phyloP scores from a whole-genome alignment of 2,797 vertebrate species.

The Hydrolagus colliei region DNA sequence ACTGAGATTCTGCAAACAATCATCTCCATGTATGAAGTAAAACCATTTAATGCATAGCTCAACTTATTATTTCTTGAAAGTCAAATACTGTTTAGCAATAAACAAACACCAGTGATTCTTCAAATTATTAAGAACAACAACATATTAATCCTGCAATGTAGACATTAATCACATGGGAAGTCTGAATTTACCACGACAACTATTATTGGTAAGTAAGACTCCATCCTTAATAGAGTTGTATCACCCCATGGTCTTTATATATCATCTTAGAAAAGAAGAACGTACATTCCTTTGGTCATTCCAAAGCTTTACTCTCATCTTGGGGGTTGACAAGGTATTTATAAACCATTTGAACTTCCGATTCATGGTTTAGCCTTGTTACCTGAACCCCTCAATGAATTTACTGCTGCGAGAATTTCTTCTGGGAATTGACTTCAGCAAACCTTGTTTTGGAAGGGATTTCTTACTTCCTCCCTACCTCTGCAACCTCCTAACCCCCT shows the following conservation, averaged over 20 bases:
- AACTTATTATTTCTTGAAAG: neutral
- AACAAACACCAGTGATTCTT: neutral
- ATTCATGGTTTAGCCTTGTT: neutral
- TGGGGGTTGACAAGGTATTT: neutral
- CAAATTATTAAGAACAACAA: neutral
- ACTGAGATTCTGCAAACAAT: neutral
- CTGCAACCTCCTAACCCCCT: too few relatives aligned
- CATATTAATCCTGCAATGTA: neutral
- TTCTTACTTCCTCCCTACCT: too few relatives aligned
- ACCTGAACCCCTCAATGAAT: too few relatives aligned
- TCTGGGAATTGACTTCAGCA: neutral
- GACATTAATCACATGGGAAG: too few relatives aligned
- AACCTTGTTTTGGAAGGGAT: too few relatives aligned
- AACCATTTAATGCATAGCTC: neutral
- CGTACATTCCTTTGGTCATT: neutral
- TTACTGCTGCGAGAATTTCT: neutral
- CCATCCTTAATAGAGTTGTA: neutral
- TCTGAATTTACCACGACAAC: neutral
- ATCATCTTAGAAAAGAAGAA: neutral
- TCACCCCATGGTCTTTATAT: neutral
- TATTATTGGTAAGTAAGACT: neutral
- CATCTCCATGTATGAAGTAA: neutral
- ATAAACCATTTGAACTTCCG: conserved; percentile 12
- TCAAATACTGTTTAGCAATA: too few relatives aligned
- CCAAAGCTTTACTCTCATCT: neutral